phyloP scores from a whole-genome alignment of 1,140 invertebrate genomes.

The Pachyrhynchus sulphureomaculatus region DNA sequence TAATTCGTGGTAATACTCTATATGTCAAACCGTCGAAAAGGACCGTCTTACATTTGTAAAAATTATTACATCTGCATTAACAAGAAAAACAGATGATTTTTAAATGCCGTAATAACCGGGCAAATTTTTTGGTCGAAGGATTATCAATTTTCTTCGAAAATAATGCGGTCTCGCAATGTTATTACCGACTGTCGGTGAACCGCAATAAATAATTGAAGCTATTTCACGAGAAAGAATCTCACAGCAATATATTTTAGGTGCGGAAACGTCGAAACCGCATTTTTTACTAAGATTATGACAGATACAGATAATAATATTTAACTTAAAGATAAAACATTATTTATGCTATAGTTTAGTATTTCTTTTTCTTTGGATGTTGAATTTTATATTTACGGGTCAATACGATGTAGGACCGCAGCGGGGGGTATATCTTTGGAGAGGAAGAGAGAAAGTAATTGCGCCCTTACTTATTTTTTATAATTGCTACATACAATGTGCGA shows the following conservation, averaged over 20 bases:
- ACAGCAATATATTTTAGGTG: conserved; percentile 23
- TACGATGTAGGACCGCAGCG: no score
- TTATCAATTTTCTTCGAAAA: conserved; percentile 18
- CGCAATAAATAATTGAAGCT: conserved; percentile 26
- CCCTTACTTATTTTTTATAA: no score
- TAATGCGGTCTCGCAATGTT: conserved; percentile 23
- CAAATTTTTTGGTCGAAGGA: conserved; percentile 10
- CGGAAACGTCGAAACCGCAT: conserved; percentile 23
- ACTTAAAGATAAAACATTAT: neutral
- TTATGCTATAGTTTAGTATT: neutral
- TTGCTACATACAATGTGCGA: no score
- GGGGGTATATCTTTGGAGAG: no score
- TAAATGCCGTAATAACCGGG: neutral
- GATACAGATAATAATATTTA: conserved; percentile 2
- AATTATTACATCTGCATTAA: no score
- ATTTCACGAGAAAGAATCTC: conserved; percentile 22
- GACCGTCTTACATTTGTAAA: no score
- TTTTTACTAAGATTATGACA: conserved; percentile 22
- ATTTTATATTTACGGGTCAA: no score
- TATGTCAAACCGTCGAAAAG: no score
- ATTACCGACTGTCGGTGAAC: conserved; percentile 21
- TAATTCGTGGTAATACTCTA: no score
- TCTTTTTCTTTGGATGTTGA: neutral
- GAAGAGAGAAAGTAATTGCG: no score
- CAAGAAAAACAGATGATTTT: neutral